Conservation (phyloP, 1,140 invertebrate genomes). For the Oncopeltus fasciatus region DNA sequence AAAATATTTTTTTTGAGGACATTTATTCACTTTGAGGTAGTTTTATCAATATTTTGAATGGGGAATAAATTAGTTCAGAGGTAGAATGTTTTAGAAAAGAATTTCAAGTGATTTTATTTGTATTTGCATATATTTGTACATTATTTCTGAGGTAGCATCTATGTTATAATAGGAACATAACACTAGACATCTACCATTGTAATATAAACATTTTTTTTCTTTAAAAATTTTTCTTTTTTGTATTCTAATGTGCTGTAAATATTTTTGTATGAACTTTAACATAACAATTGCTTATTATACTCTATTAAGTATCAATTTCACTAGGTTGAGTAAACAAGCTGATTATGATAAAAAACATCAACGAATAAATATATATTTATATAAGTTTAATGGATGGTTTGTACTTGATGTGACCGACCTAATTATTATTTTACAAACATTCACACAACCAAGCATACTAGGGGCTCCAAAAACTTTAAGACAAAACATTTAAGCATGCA, state of each 20-base stretch:
- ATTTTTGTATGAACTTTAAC: neutral
- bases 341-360: constrained; percentile 17
- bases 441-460: constrained; percentile 11
- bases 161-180: constrained; percentile 8
- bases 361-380: constrained; percentile 15
- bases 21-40: neutral
- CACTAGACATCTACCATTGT: constrained; percentile 2
- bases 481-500: neutral
- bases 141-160: constrained; percentile 4
- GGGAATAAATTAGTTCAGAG: neutral
- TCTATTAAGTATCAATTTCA: constrained; percentile 4
- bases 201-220: neutral
- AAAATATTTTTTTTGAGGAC: neutral
- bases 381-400: constrained; percentile 14
- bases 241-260: constrained; percentile 3
- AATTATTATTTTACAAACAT: constrained; percentile 5
- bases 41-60: neutral
- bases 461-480: constrained; percentile 5
- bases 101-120: neutral
- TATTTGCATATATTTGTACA: neutral
- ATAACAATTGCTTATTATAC: constrained; percentile 1
- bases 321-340: constrained; percentile 16
- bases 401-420: constrained; percentile 18
- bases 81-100: neutral
- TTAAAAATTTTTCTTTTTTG: neutral